Conservation (phyloP, 2,797 vertebrate genomes). For the Synaphobranchus kaupii region DNA sequence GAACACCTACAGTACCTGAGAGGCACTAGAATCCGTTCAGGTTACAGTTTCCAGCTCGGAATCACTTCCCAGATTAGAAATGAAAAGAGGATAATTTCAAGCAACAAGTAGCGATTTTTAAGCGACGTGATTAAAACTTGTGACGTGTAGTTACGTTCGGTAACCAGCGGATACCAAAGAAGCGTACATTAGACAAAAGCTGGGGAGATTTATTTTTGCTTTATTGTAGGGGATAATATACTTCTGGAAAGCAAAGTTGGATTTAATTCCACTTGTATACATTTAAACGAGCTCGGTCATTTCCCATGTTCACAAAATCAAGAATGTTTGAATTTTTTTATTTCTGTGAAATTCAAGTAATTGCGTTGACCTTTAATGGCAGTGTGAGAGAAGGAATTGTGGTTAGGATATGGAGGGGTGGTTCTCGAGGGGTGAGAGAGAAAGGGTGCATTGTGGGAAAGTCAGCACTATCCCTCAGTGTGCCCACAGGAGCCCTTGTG, state of each 20-base stretch:
- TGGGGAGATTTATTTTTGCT: neutral
- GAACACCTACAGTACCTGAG: neutral
- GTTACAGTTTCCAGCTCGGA: slow-evolving; percentile 16
- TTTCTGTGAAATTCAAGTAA: neutral
- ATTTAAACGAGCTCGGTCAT: neutral
- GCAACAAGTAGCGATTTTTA: neutral
- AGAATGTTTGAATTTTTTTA: neutral
- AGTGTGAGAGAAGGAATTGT: neutral
- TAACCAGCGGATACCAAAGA: neutral
- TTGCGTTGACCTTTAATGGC: neutral
- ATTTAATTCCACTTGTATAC: neutral
- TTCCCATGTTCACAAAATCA: neutral
- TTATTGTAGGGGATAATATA: neutral
- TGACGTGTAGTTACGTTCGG: neutral
- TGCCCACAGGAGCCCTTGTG: neutral
- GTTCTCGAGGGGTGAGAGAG: neutral
- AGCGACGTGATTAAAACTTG: neutral
- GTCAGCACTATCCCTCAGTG: neutral
- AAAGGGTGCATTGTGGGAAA: slow-evolving; percentile 12
- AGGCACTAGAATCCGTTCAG: neutral
- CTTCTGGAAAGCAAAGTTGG: neutral
- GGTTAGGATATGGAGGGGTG: neutral
- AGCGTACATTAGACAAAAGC: neutral
- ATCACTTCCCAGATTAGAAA: slow-evolving; percentile 4
- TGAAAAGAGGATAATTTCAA: neutral